Percentiles rank a stretch among this genome's conserved stretches.
phyloP scores from a whole-genome alignment of 2,797 vertebrate species.

The Meriones psammophilus region DNA sequence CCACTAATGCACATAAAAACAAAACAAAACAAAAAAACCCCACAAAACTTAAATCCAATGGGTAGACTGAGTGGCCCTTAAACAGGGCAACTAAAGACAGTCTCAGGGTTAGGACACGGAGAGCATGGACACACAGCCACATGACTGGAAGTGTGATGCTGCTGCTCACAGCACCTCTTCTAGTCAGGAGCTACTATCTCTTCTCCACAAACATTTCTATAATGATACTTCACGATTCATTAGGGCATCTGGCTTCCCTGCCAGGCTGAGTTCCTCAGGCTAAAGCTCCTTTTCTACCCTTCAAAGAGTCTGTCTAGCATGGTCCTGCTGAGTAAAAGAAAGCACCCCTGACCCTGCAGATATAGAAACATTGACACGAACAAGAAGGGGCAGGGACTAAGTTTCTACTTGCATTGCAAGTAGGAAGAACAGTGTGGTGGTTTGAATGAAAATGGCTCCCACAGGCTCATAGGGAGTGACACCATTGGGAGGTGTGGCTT shows the following conservation, averaged over 20 bases:
- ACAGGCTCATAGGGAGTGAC: neutral
- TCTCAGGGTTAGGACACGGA: neutral
- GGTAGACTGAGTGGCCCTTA: neutral
- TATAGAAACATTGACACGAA: neutral
- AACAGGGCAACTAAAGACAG: neutral
- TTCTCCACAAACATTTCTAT: neutral
- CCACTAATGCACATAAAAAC: too few relatives aligned
- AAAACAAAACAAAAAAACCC: too few relatives aligned
- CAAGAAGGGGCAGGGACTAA: neutral
- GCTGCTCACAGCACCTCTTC: neutral
- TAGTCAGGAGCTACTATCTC: neutral
- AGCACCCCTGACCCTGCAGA: neutral
- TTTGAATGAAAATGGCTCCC: too few relatives aligned
- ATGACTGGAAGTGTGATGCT: neutral
- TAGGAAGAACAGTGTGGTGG: neutral
- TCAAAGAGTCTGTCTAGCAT: slow-evolving; percentile 20
- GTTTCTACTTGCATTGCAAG: neutral
- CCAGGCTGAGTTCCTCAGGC: neutral
- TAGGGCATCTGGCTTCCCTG: neutral
- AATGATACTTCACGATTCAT: neutral
- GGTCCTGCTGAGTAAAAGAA: slow-evolving; percentile 7
- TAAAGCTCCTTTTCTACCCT: slow-evolving; percentile 23
- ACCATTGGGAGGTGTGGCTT: neutral
- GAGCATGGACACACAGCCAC: neutral
- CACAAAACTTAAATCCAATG: neutral